Conservation (phyloP, 2,888 invertebrate species). For the Thereva unica region DNA sequence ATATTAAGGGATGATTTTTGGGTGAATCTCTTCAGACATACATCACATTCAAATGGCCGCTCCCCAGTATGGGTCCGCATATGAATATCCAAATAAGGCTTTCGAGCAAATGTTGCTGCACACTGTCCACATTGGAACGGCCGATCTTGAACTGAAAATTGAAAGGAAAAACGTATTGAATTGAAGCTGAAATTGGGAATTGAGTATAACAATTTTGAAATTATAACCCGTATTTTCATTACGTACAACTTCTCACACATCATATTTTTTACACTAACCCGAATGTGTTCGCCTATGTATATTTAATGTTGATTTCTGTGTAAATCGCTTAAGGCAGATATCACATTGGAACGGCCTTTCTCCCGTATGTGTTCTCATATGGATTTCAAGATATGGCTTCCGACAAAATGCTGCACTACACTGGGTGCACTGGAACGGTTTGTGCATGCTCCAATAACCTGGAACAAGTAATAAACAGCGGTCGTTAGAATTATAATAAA, state of each 20-base stretch:
- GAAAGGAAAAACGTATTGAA: conserved; percentile 4
- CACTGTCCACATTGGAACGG: conserved; percentile 62
- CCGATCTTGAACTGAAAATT: conserved; percentile 44
- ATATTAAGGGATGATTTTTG: conserved; percentile 82
- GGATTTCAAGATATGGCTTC: conserved; percentile 79
- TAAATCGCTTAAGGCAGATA: conserved; percentile 72
- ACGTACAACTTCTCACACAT: not conserved
- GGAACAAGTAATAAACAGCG: conserved; percentile 48
- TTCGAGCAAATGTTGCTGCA: conserved; percentile 64
- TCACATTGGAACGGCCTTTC: conserved; percentile 65
- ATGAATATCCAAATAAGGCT: conserved; percentile 62
- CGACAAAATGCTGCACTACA: conserved; percentile 67
- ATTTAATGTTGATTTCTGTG: conserved; percentile 74
- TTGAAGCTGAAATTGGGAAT: not conserved
- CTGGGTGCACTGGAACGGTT: conserved; percentile 64
- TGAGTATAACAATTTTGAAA: not conserved
- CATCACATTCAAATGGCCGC: conserved; percentile 48
- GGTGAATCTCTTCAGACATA: conserved; percentile 71
- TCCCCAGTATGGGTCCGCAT: conserved; percentile 57
- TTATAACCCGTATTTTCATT: not conserved
- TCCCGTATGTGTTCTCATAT: conserved; percentile 76
- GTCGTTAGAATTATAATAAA: conserved; percentile 45
- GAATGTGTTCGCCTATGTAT: conserved; percentile 74
- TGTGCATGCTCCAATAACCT: conserved; percentile 53
- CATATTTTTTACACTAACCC: conserved; percentile 58